Evolutionary conservation across 2,113 vertebrate genomes (phyloP).

Genomic region (Psephotus haematonotus): DNA sequence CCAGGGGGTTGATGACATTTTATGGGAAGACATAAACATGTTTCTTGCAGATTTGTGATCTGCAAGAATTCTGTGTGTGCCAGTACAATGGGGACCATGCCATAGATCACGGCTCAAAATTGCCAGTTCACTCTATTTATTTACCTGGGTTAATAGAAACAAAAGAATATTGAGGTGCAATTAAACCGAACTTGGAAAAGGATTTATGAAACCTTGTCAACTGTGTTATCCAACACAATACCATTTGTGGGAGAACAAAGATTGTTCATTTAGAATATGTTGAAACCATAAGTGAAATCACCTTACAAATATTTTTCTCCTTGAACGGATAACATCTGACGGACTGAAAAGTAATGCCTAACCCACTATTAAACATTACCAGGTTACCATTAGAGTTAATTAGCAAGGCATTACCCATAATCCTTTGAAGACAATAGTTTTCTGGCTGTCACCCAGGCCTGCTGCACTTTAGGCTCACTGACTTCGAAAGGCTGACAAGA

Average conservation of each 20-base stretch:
- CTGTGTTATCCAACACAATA: slow-evolving; percentile 60
- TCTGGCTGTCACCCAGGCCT: slow-evolving; percentile 35
- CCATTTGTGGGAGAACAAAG: slow-evolving; percentile 52
- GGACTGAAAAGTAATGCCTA: slow-evolving; percentile 19
- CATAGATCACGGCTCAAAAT: slow-evolving; percentile 64
- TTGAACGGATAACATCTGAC: slow-evolving; percentile 62
- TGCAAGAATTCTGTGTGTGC: slow-evolving; percentile 61
- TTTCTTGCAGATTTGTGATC: slow-evolving; percentile 74
- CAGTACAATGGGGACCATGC: slow-evolving; percentile 27
- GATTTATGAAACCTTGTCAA: slow-evolving; percentile 57
- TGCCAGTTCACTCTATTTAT: slow-evolving; percentile 57
- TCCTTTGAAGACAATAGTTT: slow-evolving; percentile 50
- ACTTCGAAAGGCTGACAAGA: background rate
- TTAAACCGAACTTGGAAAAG: slow-evolving; percentile 58
- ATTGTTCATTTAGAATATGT: slow-evolving; percentile 49
- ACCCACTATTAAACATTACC: slow-evolving; percentile 38
- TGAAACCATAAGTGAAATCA: slow-evolving; percentile 64
- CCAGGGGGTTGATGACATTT: slow-evolving; percentile 68
- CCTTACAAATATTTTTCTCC: slow-evolving; percentile 64
- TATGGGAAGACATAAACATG: slow-evolving; percentile 60
- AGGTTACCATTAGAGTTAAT: slow-evolving; percentile 50
- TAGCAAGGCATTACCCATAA: slow-evolving; percentile 24
- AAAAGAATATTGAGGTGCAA: slow-evolving; percentile 55
- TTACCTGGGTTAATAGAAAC: slow-evolving; percentile 66
- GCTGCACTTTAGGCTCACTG: background rate